These are phyloP conservation scores for Ramphastos sulfuratus DNA, from an alignment of 2,113 vertebrate species.

Conservation along the genomic window DNA sequence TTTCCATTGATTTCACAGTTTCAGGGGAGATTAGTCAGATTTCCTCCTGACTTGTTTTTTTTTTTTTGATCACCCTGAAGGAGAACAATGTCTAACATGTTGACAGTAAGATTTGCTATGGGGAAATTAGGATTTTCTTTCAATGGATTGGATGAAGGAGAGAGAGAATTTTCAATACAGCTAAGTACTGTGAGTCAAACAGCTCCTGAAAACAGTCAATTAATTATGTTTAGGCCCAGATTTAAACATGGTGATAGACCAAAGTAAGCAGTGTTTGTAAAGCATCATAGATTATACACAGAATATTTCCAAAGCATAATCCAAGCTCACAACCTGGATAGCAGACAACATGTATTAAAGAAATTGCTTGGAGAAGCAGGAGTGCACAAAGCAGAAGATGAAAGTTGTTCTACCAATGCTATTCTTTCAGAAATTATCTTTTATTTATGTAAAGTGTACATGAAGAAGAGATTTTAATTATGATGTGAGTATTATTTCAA, in stretches of 20 bases:
- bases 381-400: background rate
- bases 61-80: conserved; percentile 19
- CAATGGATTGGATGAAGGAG: background rate
- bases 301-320: background rate
- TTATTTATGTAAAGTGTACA: background rate
- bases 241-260: background rate
- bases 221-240: background rate
- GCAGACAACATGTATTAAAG: background rate
- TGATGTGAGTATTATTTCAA: background rate
- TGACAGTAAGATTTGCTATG: background rate
- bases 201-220: background rate
- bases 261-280: background rate
- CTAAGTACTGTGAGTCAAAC: background rate
- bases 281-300: background rate
- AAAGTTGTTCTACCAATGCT: fast-evolving
- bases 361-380: background rate
- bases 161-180: background rate
- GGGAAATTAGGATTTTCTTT: conserved; percentile 15
- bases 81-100: background rate
- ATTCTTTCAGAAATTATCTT: background rate
- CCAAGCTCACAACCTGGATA: background rate
- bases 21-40: conserved; percentile 30
- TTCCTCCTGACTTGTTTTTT: background rate
- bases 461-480: background rate
- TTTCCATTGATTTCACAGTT: conserved; percentile 12